Evolutionary conservation across 2,888 invertebrate species (phyloP).

Genomic region (Strigamia maritima): DNA sequence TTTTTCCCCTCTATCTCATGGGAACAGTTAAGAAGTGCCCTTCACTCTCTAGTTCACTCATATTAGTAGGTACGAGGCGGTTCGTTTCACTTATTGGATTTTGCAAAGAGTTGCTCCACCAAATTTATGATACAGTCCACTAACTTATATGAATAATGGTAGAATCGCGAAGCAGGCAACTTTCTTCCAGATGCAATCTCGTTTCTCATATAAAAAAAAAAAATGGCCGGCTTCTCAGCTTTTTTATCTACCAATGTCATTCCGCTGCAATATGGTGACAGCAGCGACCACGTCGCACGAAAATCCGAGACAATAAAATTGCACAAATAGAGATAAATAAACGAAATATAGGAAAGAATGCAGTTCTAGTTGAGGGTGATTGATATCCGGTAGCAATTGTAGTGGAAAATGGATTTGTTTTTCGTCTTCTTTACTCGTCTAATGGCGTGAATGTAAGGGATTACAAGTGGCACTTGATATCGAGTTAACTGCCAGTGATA

Average conservation of each 20-base stretch:
- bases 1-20: slow-evolving; percentile 8
- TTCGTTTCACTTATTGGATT: slow-evolving; percentile 30
- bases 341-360: neutral
- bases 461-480: slow-evolving; percentile 26
- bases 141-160: slow-evolving; percentile 20
- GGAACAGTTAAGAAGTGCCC: slow-evolving; percentile 23
- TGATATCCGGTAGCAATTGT: neutral
- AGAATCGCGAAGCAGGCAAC: slow-evolving; percentile 13
- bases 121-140: slow-evolving; percentile 28
- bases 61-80: slow-evolving; percentile 31
- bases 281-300: neutral
- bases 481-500: neutral
- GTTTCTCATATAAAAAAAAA: neutral
- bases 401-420: neutral
- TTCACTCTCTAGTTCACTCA: slow-evolving; percentile 3
- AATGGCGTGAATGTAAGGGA: neutral
- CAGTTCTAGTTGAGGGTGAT: neutral
- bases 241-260: neutral
- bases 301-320: neutral
- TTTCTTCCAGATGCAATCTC: slow-evolving; percentile 20
- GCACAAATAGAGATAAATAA: neutral
- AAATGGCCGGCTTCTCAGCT: neutral
- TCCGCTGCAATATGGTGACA: neutral
- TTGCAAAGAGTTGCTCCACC: slow-evolving; percentile 1
- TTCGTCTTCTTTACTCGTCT: neutral